phyloP scores from a whole-genome alignment of 1,140 invertebrate species.

The Atopsyche davidsoni region DNA sequence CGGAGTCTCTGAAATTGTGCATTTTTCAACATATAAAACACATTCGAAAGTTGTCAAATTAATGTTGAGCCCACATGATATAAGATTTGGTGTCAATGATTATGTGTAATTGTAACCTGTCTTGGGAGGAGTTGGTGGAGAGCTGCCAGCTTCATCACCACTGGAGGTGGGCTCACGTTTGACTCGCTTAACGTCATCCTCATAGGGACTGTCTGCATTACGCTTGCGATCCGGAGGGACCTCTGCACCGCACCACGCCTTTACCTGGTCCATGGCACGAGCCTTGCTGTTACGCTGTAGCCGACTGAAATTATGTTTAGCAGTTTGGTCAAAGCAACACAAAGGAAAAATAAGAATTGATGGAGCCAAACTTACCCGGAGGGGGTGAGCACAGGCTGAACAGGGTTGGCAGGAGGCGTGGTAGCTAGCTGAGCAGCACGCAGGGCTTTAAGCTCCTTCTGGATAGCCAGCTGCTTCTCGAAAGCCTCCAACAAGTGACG shows the following conservation, averaged over 20 bases:
- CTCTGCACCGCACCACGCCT: constrained; percentile 70
- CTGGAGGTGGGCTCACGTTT: constrained; percentile 22
- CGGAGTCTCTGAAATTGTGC: constrained; percentile 12
- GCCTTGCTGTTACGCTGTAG: constrained; percentile 72
- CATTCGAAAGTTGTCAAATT: too few species aligned
- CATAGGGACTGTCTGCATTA: neutral
- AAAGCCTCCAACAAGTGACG: constrained; percentile 71
- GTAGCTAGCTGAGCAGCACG: constrained; percentile 38
- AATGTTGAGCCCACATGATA: too few species aligned
- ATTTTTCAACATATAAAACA: too few species aligned
- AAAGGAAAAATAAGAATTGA: constrained; percentile 14
- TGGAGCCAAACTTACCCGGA: constrained; percentile 38
- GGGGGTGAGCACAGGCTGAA: constrained; percentile 36
- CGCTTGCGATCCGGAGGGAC: constrained; percentile 12
- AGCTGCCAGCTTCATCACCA: constrained; percentile 15
- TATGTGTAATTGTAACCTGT: too few species aligned
- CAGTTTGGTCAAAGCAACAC: constrained; percentile 5
- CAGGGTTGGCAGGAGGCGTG: constrained; percentile 35
- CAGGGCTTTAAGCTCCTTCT: constrained; percentile 63
- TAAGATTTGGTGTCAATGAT: too few species aligned
- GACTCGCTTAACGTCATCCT: constrained; percentile 16
- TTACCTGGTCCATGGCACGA: constrained; percentile 76
- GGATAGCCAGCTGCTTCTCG: constrained; percentile 67
- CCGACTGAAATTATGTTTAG: constrained; percentile 42
- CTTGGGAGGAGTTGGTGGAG: constrained; percentile 7